Evolutionary conservation across 1,140 invertebrate species (phyloP).

Genomic region (Aplysia californica): DNA sequence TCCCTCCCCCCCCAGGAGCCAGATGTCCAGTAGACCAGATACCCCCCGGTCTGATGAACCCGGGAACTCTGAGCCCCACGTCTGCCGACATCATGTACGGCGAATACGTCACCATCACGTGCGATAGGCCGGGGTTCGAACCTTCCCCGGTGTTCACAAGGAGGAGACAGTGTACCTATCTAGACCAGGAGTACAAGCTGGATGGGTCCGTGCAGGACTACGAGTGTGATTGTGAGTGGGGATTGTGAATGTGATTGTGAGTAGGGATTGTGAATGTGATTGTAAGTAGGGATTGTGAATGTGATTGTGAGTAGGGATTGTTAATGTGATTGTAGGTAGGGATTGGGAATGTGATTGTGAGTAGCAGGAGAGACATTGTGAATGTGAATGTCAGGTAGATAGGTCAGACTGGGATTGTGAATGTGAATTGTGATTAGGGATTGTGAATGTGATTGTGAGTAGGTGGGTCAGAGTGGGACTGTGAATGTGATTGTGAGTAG

Average conservation of each 20-base stretch:
- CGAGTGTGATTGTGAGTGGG: neutral
- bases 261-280: neutral
- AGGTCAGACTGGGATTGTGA: too few relatives aligned
- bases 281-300: neutral
- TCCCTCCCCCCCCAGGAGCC: too few relatives aligned
- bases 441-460: too few relatives aligned
- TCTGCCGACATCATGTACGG: neutral
- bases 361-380: too few relatives aligned
- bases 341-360: too few relatives aligned
- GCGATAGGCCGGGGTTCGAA: neutral
- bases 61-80: neutral
- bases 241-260: neutral
- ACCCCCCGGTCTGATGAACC: neutral
- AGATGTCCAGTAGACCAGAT: too few relatives aligned
- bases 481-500: neutral
- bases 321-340: too few relatives aligned
- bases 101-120: neutral
- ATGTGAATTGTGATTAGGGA: too few relatives aligned
- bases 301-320: too few relatives aligned
- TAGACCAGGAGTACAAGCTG: neutral
- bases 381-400: too few relatives aligned
- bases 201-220: neutral
- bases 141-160: neutral
- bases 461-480: neutral
- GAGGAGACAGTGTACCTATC: neutral